Evolutionary conservation across 2,797 vertebrate species (phyloP), one percentile per base, ranked within the genome.

Genomic region (Myripristis murdjan): DNA sequence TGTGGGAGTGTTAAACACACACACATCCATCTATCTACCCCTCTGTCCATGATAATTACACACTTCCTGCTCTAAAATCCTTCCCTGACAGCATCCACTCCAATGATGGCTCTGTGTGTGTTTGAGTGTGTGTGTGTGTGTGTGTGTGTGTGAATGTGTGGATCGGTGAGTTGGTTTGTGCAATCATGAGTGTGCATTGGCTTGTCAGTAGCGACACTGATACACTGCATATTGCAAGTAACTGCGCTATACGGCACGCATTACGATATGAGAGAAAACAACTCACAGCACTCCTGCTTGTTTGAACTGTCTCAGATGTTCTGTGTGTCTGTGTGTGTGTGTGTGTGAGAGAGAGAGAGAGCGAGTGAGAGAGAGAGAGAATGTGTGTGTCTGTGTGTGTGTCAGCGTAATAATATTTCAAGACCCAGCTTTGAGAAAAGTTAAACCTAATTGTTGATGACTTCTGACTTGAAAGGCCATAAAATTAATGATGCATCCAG

Each of bases 1-100:
- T 89, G 90, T 83, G 87, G 91, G 86, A 89, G 85, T 89, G 87
- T 92, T 92, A 89, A 90, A 87, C 85, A 91, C 87, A 91, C 88
- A 90, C 87, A 89, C 87, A 87, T 90, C 79, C 87, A 91, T 91
- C 82, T 88, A 88, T 91, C 80, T 84, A 75, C 70, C 72, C 82
- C 84, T 85, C 88, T 86, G 84, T 87, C 90, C 62, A 70, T 54
- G 79, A 81, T 91, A 91, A 93, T 93, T 86, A 88, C 87, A 83
- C 83, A 91, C 86, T 90, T 92, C 91, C 91, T 91, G 87, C 77
- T 89, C 79, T 79, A 70, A 81, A 89, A 83, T 63, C 81, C 59
- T 75, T 87, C 77, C 60, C 75, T 22, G 68, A 88, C 70, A 87
- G 82, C 79, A 79, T 87, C 75, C 65, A 79, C 81, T 77, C 80